phyloP scores from a whole-genome alignment of 2,113 vertebrate genomes.

The Sylvilagus bachmani region DNA sequence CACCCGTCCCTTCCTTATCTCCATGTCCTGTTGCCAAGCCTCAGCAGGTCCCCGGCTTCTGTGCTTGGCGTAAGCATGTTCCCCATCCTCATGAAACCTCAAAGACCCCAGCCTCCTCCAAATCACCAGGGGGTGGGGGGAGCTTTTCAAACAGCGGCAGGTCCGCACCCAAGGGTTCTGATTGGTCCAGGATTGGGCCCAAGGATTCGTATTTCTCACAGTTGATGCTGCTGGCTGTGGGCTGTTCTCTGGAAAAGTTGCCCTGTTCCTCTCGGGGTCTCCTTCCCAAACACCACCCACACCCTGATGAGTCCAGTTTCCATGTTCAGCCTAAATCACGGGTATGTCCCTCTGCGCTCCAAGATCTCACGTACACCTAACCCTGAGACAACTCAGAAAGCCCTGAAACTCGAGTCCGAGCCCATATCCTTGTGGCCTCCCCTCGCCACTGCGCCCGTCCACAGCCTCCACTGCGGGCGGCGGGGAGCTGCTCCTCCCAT shows the following conservation, averaged over 20 bases:
- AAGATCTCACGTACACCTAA: background rate
- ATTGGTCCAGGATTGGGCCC: too few species aligned
- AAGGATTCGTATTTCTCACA: background rate
- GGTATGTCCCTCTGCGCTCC: background rate
- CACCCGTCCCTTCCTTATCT: background rate
- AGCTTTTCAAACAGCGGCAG: background rate
- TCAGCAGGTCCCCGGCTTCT: background rate
- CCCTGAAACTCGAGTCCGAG: background rate
- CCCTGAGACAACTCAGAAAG: rapidly evolving
- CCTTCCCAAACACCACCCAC: too few species aligned
- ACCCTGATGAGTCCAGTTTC: too few species aligned
- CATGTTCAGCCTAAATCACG: too few species aligned
- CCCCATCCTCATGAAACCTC: rapidly evolving
- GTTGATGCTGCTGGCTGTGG: too few species aligned
- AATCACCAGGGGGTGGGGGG: rapidly evolving
- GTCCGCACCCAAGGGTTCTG: background rate
- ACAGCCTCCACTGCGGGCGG: background rate
- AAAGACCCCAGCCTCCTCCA: rapidly evolving
- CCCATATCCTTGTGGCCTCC: rapidly evolving
- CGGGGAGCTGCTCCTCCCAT: background rate
- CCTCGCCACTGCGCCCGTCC: rapidly evolving
- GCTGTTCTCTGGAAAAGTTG: background rate
- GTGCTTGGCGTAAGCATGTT: rapidly evolving
- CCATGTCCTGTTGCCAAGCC: background rate
- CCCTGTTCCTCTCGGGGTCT: rapidly evolving